Percentiles rank a stretch among this genome's conserved stretches.
phyloP scores from a whole-genome alignment of 2,888 invertebrate species.

The Clanis bilineata region DNA sequence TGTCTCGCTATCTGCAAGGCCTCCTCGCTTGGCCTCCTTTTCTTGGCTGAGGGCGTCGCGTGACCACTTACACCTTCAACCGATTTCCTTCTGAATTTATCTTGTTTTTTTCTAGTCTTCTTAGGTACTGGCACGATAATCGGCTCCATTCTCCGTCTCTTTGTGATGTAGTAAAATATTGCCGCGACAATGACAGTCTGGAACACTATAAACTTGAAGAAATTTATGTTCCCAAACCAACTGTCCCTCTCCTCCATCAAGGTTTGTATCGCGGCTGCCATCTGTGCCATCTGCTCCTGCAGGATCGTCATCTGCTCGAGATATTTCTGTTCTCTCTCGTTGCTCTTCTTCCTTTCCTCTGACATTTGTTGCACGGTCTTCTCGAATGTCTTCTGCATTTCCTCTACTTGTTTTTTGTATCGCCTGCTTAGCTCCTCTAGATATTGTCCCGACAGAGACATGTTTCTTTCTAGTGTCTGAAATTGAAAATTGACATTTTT shows the following conservation, averaged over 20 bases:
- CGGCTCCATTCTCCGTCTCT: constrained; percentile 60
- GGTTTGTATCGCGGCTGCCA: constrained; percentile 83
- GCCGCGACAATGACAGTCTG: constrained; percentile 74
- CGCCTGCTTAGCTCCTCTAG: constrained; percentile 96
- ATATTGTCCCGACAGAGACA: constrained; percentile 98
- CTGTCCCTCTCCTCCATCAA: constrained; percentile 84
- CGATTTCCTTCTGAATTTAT: constrained; percentile 82
- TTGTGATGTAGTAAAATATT: constrained; percentile 77
- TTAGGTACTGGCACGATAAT: constrained; percentile 54
- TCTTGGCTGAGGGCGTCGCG: constrained; percentile 78
- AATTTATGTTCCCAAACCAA: constrained; percentile 83
- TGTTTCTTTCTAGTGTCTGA: constrained; percentile 96
- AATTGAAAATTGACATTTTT: constrained; percentile 32
- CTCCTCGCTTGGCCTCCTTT: constrained; percentile 89
- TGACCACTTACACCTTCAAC: constrained; percentile 84
- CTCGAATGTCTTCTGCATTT: constrained; percentile 93
- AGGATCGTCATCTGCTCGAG: constrained; percentile 88
- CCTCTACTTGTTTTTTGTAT: constrained; percentile 98
- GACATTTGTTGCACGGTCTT: constrained; percentile 88
- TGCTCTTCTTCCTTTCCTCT: constrained; percentile 86
- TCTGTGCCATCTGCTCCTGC: constrained; percentile 84
- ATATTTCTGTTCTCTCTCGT: constrained; percentile 89
- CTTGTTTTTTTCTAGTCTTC: constrained; percentile 62
- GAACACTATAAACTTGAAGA: constrained; percentile 78
- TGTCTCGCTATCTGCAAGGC: constrained; percentile 84